Evolutionary conservation across 2,113 vertebrate species (phyloP), one percentile per base, ranked within the genome.

Genomic region (Diadophis punctatus): DNA sequence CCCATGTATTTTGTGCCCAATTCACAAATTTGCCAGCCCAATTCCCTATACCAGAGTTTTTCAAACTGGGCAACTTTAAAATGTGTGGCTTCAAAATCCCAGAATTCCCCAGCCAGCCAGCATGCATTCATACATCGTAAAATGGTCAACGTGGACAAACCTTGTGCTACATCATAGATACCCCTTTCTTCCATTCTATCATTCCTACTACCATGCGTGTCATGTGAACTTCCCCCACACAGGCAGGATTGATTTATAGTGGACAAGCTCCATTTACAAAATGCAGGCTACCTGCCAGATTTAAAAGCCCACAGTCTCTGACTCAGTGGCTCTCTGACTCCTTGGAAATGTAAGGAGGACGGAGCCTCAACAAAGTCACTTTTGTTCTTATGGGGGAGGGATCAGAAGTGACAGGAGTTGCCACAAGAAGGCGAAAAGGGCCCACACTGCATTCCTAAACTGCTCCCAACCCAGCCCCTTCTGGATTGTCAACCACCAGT

Each of bases 231-330:
- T 18, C 88, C 46, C 49, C n/a, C 25, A 86, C 60, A 55, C 60
- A 46, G 34, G 16, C 51, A 92, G 60, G 10, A 55, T 39, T 89
- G 87, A 89, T 92, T 92, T 68, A 84, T 12, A 55, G 58, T 20
- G 27, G 46, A 46, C 30, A 74, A 90, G 92, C 53, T 92, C 74
- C 14, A 34, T 46, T 51, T 60, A 25, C 22, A 55, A 56, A 89
- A 60, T 68, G n/a, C 87, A 52, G 90, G 90, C 53, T 60, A 89
- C 93, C 90, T 89, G 93, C 93, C 93, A 92, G 84, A 49, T 53
- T 74, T 34, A 39, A 46, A 11, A 10, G 18, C 27, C 30, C 4
- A 58, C 91, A 68, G 8, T 87, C 39, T 74, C 74, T 48, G 39
- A 80, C 8, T 80, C 91, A 92, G 46, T 85, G 56, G 8, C 1